Conservation (phyloP, 2,888 invertebrate genomes). For the Synergus gifuensis region DNA sequence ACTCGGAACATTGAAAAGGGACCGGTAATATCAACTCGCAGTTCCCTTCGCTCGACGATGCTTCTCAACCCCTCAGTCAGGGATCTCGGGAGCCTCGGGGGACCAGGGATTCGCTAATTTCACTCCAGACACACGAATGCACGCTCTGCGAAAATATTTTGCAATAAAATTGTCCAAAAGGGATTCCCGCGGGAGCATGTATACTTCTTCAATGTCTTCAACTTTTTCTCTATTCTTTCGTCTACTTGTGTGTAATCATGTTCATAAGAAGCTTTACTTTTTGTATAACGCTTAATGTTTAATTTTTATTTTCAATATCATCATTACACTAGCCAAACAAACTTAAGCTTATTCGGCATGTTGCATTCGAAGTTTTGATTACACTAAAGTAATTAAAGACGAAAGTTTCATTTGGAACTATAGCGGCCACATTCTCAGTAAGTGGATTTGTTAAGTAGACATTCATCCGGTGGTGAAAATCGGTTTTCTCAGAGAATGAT, state of each 20-base stretch:
- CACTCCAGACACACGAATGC: slow-evolving; percentile 63
- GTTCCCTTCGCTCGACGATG: slow-evolving; percentile 49
- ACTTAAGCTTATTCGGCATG: too few species aligned
- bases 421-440: not conserved
- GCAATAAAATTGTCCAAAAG: slow-evolving; percentile 29
- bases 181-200: slow-evolving; percentile 9
- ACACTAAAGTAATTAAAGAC: too few species aligned
- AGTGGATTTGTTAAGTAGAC: slow-evolving; percentile 24
- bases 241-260: not conserved
- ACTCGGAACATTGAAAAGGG: slow-evolving; percentile 76
- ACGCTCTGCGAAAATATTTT: slow-evolving; percentile 50
- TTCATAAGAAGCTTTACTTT: not conserved
- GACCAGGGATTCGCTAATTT: slow-evolving; percentile 74
- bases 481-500: slow-evolving; percentile 54
- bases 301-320: too few species aligned
- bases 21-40: slow-evolving; percentile 57
- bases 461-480: slow-evolving; percentile 27
- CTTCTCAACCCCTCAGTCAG: slow-evolving; percentile 30
- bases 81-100: slow-evolving; percentile 64
- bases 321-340: too few species aligned
- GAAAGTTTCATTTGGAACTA: not conserved
- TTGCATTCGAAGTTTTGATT: too few species aligned
- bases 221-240: not conserved
- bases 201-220: not conserved
- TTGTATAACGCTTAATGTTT: not conserved